Base-by-base conservation (phyloP, 1,140 invertebrate species). In the Pantala flavescens region DNA sequence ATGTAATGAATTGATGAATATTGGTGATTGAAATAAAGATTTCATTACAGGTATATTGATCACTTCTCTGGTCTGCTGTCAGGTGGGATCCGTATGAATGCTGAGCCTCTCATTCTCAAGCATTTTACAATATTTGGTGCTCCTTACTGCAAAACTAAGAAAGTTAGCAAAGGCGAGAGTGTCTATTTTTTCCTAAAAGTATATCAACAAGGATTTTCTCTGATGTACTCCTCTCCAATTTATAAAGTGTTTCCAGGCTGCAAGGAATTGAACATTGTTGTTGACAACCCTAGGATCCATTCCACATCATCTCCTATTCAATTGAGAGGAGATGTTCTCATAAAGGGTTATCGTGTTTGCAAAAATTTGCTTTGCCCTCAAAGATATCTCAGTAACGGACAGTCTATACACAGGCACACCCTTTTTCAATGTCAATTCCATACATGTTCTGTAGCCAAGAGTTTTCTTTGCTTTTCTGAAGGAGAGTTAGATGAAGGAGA, bases 31-130 rank as follows among this genome's bases (percentile, higher is more conserved):
- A 36, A 36, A 36, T 9, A 9, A 9, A 9, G 9, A 36, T 36
- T 36, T 36, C 24, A 71, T 24, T 77, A 7, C 85, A 96, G 94
- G 83, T 96, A 96, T 83, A 88, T 95, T 43, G 87, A 91, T 76
- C 94, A 95, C 82, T 97, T 97, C 83, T 90, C 92, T 72, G 94
- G 94, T n/a, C 84, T 97, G 24, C 85, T 97, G 24, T 93, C 93
- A 5, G 93, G 93, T 72, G 89, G 90, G 77, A 92, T 95, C 78
- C 87, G 90, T 78, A 94, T 97, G 80, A 96, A 94, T 82, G 89
- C 91, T 24, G 90, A 90, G 42, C 91, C 94, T 11, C 83, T 97
- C 3, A 94, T 92, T 81, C 86, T 97, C 71, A 93, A 93, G 42
- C 91, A 94, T 78, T 88, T 97, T 49, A 91, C 93, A 36, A 90